Base-by-base conservation (phyloP, 2,888 invertebrate genomes). In the Podabrus alpinus region DNA sequence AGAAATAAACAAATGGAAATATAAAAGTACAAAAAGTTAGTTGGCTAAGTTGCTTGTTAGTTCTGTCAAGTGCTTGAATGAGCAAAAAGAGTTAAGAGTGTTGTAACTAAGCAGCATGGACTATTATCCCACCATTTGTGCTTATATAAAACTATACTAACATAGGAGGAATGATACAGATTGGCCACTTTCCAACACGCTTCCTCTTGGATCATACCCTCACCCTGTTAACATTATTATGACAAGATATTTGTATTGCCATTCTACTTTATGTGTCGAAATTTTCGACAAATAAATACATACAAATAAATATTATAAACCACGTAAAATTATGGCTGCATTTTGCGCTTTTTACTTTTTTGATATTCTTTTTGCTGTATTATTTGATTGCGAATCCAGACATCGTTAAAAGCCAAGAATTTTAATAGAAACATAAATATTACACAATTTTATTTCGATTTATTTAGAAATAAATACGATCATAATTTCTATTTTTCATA, bases 121-220 rank as follows among this genome's bases (percentile, higher is more conserved):
- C 80, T 82, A 83, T 83, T 83, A 83, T 83, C 80, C 81, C 82
- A 82, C 82, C 79, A 83, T 81, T 81, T 77, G 74, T 76, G 78
- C 80, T 83, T 79, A 80, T 80, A 80, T 83, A 81, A 83, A 83
- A 82, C 62, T 64, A 64, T 83, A 82, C 82, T 80, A 79, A 80
- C 80, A 82, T 80, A 74, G 80, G 45, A 45, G 45, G 80, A 82
- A 82, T 82, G 83, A 81, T 81, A 80, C 79, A 75, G 73, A 82
- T 84, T 85, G 85, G 85, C 85, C 81, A 81, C 82, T 84, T 81
- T 85, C 85, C 85, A 85, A 84, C 84, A 83, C 83, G 85, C 84
- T 84, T 83, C 62, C 83, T 81, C 79, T 81, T 78, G 79, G 74
- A 81, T 81, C 80, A 80, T 77, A 71, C 72, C 77, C 79, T 80